Conservation (phyloP, 2,113 vertebrate species). For the Paradoxurus hermaphroditus region DNA sequence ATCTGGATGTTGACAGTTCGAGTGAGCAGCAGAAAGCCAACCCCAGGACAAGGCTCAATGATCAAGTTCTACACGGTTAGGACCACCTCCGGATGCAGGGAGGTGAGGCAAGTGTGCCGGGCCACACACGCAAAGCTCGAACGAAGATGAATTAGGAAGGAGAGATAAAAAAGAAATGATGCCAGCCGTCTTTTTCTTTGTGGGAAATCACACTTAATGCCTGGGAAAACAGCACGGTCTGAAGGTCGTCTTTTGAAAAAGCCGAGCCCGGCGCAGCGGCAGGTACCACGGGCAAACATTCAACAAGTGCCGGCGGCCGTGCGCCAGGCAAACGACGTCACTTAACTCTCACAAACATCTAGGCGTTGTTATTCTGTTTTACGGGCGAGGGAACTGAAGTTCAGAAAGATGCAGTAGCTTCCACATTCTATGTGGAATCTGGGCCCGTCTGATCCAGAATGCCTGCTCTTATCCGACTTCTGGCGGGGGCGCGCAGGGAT, state of each 20-base stretch:
- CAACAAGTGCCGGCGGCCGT: not conserved
- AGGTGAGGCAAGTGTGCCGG: not conserved
- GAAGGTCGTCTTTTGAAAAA: not conserved
- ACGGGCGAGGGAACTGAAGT: not conserved
- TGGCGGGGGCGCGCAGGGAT: not conserved
- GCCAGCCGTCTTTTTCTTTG: not conserved
- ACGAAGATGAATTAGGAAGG: not conserved
- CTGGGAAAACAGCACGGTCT: not conserved
- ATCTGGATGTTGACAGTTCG: not conserved
- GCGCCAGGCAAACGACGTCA: not conserved
- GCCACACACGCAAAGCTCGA: not conserved
- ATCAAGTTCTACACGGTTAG: not conserved
- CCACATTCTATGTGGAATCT: not conserved
- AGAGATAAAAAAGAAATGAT: not conserved
- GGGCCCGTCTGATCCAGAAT: not conserved
- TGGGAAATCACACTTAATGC: not conserved
- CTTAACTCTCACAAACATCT: not conserved
- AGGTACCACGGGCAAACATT: not conserved
- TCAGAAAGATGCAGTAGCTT: not conserved
- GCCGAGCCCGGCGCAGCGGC: not conserved
- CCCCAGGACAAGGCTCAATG: not conserved
- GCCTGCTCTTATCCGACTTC: not conserved
- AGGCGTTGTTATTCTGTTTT: not conserved
- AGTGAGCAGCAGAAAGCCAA: not conserved
- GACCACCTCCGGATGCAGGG: not conserved